These are phyloP conservation scores for Homalodisca vitripennis DNA, from an alignment of 1,140 invertebrate species.

Conservation along the genomic window DNA sequence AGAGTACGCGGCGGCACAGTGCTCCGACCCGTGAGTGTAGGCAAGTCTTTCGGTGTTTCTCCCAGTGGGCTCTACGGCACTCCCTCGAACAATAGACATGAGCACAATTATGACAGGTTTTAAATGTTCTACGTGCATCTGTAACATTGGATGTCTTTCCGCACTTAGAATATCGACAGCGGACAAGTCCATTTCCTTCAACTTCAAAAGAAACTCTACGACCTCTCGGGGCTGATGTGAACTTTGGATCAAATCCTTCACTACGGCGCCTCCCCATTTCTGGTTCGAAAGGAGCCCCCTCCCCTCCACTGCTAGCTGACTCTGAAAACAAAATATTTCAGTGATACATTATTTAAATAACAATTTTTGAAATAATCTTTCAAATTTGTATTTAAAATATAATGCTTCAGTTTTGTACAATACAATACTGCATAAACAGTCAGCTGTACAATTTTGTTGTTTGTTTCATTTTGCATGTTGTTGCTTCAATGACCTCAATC, in stretches of 20 bases:
- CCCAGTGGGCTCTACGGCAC: conserved; percentile 85
- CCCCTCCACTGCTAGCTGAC: conserved; percentile 40
- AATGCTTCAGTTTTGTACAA: too few species aligned
- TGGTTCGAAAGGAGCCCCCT: conserved; percentile 29
- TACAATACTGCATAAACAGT: too few species aligned
- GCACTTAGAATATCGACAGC: conserved; percentile 77
- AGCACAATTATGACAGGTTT: conserved; percentile 92
- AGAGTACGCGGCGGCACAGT: conserved; percentile 85
- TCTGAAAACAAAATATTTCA: conserved; percentile 31
- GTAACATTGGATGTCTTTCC: conserved; percentile 55
- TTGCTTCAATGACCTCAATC: too few species aligned
- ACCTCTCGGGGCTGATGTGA: conserved; percentile 9
- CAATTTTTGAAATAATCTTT: background rate
- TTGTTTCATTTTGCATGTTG: too few species aligned
- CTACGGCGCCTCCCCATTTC: conserved; percentile 37
- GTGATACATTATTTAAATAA: background rate
- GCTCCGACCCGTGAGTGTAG: conserved; percentile 83
- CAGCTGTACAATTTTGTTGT: too few species aligned
- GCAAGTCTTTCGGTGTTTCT: conserved; percentile 86
- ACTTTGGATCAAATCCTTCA: conserved; percentile 28
- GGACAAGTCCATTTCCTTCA: conserved; percentile 53
- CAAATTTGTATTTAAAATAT: background rate
- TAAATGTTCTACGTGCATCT: conserved; percentile 72
- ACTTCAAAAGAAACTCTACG: conserved; percentile 52
- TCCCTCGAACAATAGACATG: conserved; percentile 83